Percentiles rank a stretch among this genome's conserved stretches.
phyloP scores from a whole-genome alignment of 2,113 vertebrate species.

The Natator depressus region DNA sequence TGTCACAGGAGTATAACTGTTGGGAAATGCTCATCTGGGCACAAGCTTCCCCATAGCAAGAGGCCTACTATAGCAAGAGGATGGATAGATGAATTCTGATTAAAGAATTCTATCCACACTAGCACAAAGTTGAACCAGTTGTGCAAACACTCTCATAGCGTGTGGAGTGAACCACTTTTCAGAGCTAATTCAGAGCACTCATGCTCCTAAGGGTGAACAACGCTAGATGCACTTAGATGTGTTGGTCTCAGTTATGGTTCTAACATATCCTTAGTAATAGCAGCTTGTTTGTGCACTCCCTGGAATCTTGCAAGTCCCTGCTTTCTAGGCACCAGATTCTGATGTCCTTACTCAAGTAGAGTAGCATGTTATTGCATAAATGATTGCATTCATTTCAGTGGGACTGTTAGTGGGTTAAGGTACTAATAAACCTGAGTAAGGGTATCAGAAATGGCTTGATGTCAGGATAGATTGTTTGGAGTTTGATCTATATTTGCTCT shows the following conservation, averaged over 20 bases:
- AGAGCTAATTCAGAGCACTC: background rate
- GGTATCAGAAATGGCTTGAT: background rate
- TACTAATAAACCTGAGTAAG: background rate
- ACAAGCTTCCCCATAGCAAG: conserved; percentile 28
- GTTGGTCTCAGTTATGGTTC: background rate
- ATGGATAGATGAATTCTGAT: background rate
- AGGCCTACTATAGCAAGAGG: background rate
- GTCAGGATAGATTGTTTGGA: background rate
- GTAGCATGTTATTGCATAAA: background rate
- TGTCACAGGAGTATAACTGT: background rate
- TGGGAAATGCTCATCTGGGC: conserved; percentile 58
- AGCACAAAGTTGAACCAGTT: background rate
- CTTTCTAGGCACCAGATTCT: background rate
- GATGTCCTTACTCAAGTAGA: background rate
- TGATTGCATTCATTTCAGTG: background rate
- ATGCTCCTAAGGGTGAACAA: background rate
- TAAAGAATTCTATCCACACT: background rate
- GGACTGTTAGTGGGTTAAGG: background rate
- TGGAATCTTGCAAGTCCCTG: background rate
- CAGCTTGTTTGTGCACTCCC: background rate
- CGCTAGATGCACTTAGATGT: background rate
- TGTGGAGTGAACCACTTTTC: background rate
- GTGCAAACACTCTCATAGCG: background rate
- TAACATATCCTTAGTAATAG: background rate
- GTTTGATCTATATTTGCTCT: background rate